phyloP scores from a whole-genome alignment of 2,888 invertebrate genomes.

The Tipula unca region DNA sequence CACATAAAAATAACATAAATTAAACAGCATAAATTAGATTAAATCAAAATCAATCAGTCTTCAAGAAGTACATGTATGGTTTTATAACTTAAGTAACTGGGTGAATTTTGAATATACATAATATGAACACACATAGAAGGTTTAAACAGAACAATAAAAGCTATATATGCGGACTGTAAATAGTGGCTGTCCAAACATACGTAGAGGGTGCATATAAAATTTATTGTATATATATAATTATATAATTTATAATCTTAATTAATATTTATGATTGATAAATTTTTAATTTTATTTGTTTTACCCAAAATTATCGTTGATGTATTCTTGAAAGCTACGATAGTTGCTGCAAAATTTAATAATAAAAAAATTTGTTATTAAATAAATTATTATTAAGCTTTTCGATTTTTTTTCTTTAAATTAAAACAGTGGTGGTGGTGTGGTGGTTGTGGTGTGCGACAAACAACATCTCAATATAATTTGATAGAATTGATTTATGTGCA shows the following conservation, averaged over 20 bases:
- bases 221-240: not conserved
- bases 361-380: slow-evolving; percentile 1
- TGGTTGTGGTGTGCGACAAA: no score
- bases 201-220: not conserved
- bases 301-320: not conserved
- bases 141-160: not conserved
- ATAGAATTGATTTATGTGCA: not conserved
- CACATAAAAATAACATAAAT: not conserved
- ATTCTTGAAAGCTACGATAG: not conserved
- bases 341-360: not conserved
- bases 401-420: not conserved
- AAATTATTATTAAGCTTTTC: not conserved
- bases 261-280: not conserved
- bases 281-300: not conserved
- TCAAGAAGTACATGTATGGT: not conserved
- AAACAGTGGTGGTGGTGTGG: no score
- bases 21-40: not conserved
- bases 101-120: not conserved
- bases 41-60: not conserved
- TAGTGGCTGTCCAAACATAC: not conserved
- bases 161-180: not conserved
- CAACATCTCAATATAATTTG: not conserved
- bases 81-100: not conserved
- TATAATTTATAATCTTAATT: not conserved
- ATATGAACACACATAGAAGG: not conserved